Percentiles rank a stretch among this genome's conserved stretches.
phyloP scores from a whole-genome alignment of 2,113 vertebrate genomes.

The Empidonax alnorum region DNA sequence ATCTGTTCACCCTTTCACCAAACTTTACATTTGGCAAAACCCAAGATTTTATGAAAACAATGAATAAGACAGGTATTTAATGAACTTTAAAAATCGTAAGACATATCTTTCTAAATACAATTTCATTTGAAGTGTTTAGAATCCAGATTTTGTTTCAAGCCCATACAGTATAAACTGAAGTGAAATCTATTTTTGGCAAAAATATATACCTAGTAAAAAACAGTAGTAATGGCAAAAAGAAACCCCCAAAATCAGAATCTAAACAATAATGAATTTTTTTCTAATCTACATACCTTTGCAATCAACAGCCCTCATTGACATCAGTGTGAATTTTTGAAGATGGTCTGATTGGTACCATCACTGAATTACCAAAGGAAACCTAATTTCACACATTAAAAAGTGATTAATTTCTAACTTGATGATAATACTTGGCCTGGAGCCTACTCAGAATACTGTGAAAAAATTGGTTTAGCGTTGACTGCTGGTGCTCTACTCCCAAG shows the following conservation, averaged over 20 bases:
- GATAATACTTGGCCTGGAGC: neutral
- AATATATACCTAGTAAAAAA: neutral
- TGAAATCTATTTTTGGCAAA: neutral
- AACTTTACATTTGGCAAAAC: neutral
- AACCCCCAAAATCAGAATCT: neutral
- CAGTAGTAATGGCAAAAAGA: neutral
- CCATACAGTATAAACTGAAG: neutral
- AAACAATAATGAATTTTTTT: neutral
- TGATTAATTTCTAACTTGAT: neutral
- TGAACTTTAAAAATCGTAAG: neutral
- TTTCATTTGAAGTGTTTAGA: neutral
- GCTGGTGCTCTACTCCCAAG: neutral
- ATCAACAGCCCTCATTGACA: neutral
- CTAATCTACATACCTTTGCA: neutral
- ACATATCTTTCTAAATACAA: neutral
- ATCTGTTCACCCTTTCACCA: neutral
- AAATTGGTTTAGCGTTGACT: rapidly evolving
- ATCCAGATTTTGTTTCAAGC: neutral
- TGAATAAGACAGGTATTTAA: neutral
- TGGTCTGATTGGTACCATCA: neutral
- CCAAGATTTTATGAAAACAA: neutral
- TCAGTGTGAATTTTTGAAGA: neutral
- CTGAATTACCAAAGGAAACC: neutral
- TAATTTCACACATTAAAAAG: neutral
- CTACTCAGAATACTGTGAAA: neutral